Conservation (phyloP, 2,113 vertebrate genomes). For the Synodontis membranacea region DNA sequence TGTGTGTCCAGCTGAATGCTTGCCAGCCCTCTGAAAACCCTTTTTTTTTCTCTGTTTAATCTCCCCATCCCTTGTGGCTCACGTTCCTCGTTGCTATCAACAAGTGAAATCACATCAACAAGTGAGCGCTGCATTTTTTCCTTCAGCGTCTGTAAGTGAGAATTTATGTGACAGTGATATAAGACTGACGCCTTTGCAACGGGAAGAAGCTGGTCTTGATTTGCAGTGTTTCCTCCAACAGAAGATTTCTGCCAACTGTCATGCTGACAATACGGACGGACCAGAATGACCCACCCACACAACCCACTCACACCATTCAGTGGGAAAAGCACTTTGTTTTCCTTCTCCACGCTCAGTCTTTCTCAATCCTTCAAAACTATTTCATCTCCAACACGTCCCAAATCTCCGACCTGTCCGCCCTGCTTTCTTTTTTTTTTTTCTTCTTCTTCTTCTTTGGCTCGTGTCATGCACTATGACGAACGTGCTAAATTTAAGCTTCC, state of each 20-base stretch:
- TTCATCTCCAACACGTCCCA: background rate
- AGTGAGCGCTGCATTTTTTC: background rate
- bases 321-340: constrained; percentile 6
- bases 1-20: background rate
- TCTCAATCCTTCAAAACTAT: background rate
- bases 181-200: constrained; percentile 36
- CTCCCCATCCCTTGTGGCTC: background rate
- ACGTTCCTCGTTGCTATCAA: constrained; percentile 30
- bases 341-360: background rate
- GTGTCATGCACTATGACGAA: constrained; percentile 44
- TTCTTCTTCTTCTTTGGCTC: background rate
- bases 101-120: constrained; percentile 41
- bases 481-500: constrained; percentile 52
- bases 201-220: constrained; percentile 44
- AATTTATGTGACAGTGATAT: constrained; percentile 40
- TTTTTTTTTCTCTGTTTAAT: background rate
- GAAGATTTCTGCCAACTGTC: constrained; percentile 49
- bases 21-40: background rate
- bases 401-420: background rate
- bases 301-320: background rate
- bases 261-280: constrained; percentile 47
- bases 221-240: constrained; percentile 46
- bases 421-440: background rate
- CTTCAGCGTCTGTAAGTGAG: constrained; percentile 22
- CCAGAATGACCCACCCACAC: constrained; percentile 44